A percentile compares a stretch with the other conserved stretches of the same genome.
Evolutionary conservation across 2,113 vertebrate genomes (phyloP).

Genomic region (Amblyornis subalaris): DNA sequence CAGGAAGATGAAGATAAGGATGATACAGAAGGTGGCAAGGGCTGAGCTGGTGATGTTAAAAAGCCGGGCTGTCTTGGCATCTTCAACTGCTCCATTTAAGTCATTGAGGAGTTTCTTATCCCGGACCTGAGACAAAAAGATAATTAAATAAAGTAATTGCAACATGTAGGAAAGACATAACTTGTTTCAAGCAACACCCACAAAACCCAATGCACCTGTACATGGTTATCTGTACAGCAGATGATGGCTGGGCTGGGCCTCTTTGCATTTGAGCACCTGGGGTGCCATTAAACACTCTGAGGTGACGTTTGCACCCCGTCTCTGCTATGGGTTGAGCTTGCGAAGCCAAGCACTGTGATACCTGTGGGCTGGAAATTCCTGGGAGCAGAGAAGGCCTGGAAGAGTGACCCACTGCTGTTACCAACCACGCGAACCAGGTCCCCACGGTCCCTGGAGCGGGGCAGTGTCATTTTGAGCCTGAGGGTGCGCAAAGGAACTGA

Average conservation of each 20-base stretch:
- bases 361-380: not conserved
- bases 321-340: not conserved
- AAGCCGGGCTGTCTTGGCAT: slow-evolving; percentile 78
- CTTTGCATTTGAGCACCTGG: not conserved
- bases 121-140: slow-evolving; percentile 65
- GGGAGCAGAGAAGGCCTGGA: not conserved
- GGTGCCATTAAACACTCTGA: not conserved
- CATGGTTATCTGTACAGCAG: fast-evolving
- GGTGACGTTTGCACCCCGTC: not conserved
- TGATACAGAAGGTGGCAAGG: slow-evolving; percentile 78
- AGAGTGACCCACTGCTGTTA: not conserved
- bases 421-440: not conserved
- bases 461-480: not conserved
- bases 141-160: not conserved
- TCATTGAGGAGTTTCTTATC: slow-evolving; percentile 83
- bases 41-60: slow-evolving; percentile 83
- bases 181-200: not conserved
- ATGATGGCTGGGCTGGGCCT: not conserved
- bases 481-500: not conserved
- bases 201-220: not conserved
- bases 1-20: slow-evolving; percentile 78
- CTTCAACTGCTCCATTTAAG: slow-evolving; percentile 78
- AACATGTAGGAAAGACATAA: not conserved
- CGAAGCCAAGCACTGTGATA: not conserved
- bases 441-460: fast-evolving